Evolutionary conservation across 2,888 invertebrate genomes (phyloP).

Genomic region (Gortyna flavago): DNA sequence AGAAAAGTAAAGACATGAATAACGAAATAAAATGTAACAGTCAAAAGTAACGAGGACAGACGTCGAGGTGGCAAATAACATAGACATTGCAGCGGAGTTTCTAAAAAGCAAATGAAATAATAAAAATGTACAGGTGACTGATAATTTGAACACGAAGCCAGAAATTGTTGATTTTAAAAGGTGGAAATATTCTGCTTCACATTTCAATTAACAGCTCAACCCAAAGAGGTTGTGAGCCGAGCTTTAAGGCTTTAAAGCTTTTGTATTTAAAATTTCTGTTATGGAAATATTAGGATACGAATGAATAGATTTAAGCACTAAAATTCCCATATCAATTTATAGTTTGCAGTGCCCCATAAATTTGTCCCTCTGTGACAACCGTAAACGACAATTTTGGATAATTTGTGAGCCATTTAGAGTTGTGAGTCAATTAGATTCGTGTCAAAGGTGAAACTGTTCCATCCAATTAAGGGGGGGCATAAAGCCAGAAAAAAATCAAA

Average conservation of each 20-base stretch:
- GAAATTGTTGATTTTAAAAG: slow-evolving; percentile 1
- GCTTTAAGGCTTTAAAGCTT: background rate
- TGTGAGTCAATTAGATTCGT: slow-evolving; percentile 11
- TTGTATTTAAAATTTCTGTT: background rate
- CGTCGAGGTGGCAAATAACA: too few relatives aligned
- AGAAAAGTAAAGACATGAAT: slow-evolving; percentile 3
- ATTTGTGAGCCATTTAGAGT: slow-evolving; percentile 12
- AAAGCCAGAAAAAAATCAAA: too few relatives aligned
- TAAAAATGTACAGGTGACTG: slow-evolving; percentile 2
- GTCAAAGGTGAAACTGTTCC: slow-evolving; percentile 21
- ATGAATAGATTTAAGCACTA: background rate
- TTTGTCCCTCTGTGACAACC: slow-evolving; percentile 15
- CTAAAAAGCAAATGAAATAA: slow-evolving; percentile 18
- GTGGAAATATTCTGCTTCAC: background rate
- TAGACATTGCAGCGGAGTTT: background rate
- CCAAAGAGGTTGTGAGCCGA: background rate
- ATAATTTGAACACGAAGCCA: slow-evolving; percentile 34
- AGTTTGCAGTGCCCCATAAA: too few relatives aligned
- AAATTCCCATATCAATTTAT: background rate
- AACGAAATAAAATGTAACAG: slow-evolving; percentile 32
- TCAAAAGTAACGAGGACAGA: slow-evolving; percentile 5
- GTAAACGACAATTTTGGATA: slow-evolving; percentile 23
- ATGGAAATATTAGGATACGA: background rate
- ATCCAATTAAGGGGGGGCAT: too few relatives aligned
- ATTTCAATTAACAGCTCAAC: background rate